phyloP scores from a whole-genome alignment of 2,888 invertebrate species.

The Trilocha varians region DNA sequence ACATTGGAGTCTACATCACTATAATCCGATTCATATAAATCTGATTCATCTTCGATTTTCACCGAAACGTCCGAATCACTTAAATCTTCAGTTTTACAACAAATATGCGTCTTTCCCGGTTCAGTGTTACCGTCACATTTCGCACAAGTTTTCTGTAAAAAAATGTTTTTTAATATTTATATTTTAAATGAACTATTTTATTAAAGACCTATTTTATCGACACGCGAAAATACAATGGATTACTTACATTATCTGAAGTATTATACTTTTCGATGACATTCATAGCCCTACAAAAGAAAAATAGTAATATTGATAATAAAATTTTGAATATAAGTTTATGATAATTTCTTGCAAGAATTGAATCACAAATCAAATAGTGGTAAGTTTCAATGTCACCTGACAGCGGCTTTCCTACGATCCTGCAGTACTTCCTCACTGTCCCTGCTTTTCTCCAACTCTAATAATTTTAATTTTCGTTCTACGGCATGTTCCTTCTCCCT shows the following conservation, averaged over 20 bases:
- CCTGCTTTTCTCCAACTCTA: conserved; percentile 16
- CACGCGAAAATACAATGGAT: too few relatives aligned
- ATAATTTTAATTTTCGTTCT: conserved; percentile 19
- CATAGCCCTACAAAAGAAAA: conserved; percentile 42
- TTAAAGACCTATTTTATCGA: too few relatives aligned
- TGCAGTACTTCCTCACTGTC: conserved; percentile 8
- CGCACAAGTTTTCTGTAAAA: not conserved
- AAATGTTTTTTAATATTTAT: too few relatives aligned
- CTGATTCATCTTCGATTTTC: conserved; percentile 19
- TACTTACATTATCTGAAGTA: conserved; percentile 24
- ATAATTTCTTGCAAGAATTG: too few relatives aligned
- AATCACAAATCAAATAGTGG: not conserved
- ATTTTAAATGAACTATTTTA: too few relatives aligned
- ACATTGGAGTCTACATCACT: conserved; percentile 31
- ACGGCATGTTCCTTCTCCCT: conserved; percentile 31
- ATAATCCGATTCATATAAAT: conserved; percentile 16
- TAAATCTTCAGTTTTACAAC: conserved; percentile 10
- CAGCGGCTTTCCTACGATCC: conserved; percentile 33
- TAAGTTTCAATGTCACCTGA: conserved; percentile 1
- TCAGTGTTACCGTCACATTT: conserved; percentile 6
- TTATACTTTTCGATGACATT: conserved; percentile 42
- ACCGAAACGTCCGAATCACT: conserved; percentile 36
- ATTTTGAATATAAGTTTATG: too few relatives aligned
- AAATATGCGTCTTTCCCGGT: conserved; percentile 17
- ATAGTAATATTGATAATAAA: too few relatives aligned